Conservation (phyloP, 1,140 invertebrate species). For the Mycetomoellerius zeteki region DNA sequence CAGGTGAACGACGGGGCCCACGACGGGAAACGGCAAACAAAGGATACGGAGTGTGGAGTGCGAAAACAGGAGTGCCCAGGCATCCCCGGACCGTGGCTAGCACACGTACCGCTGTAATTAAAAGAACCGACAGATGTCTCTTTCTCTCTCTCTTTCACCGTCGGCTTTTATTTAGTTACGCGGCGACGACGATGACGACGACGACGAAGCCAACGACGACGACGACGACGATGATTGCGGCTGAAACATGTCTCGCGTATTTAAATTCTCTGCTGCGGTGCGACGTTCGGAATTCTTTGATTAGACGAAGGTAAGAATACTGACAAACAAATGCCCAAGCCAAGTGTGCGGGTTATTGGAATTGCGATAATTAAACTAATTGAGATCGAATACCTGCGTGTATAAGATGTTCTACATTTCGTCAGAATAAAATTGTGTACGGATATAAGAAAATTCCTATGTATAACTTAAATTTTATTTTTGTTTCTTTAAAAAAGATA, state of each 20-base stretch:
- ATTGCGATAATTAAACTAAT: conserved; percentile 3
- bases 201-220: conserved; percentile 54
- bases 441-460: not conserved
- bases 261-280: conserved; percentile 83
- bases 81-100: conserved; percentile 67
- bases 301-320: conserved; percentile 79
- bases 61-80: conserved; percentile 49
- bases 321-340: not conserved
- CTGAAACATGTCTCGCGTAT: conserved; percentile 80
- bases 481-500: not conserved
- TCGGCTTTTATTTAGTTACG: conserved; percentile 86
- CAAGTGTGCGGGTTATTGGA: not conserved
- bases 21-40: conserved; percentile 80
- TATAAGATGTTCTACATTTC: not conserved
- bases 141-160: conserved; percentile 78
- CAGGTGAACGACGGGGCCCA: conserved; percentile 43
- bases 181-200: conserved; percentile 50
- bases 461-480: not conserved
- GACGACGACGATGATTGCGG: conserved; percentile 66
- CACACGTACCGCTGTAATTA: conserved; percentile 85
- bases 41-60: conserved; percentile 76
- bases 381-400: not conserved
- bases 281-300: conserved; percentile 84
- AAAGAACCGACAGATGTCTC: conserved; percentile 86
- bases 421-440: not conserved